phyloP scores from a whole-genome alignment of 2,797 vertebrate genomes.

The Chrysocyon brachyurus region DNA sequence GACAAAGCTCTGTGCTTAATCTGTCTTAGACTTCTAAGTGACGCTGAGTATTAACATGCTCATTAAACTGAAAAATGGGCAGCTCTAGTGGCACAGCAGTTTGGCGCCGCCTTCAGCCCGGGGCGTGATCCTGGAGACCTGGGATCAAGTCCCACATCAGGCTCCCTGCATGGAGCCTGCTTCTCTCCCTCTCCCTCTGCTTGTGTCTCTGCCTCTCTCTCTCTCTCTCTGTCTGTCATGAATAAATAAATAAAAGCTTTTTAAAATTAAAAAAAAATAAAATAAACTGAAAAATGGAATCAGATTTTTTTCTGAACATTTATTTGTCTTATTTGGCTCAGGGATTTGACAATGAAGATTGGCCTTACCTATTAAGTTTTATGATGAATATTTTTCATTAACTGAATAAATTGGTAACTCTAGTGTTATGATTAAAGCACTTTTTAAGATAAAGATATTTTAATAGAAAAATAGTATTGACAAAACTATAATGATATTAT shows the following conservation, averaged over 20 bases:
- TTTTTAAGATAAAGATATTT: conserved; percentile 35
- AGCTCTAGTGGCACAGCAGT: too few relatives aligned
- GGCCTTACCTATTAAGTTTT: conserved; percentile 55
- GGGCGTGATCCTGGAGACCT: too few relatives aligned
- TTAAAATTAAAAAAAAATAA: too few relatives aligned
- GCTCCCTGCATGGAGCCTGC: too few relatives aligned
- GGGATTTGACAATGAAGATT: conserved; percentile 43
- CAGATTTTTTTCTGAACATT: conserved; percentile 26
- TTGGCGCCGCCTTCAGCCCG: too few relatives aligned
- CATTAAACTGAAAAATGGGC: conserved; percentile 52
- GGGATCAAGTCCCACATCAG: too few relatives aligned
- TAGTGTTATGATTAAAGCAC: conserved; percentile 28
- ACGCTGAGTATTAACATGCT: not conserved
- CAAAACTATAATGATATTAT: conserved; percentile 1
- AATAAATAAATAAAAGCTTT: too few relatives aligned
- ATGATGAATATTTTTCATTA: conserved; percentile 32
- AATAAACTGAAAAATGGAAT: conserved; percentile 53
- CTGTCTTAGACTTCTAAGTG: conserved; percentile 11
- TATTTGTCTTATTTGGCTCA: conserved; percentile 2
- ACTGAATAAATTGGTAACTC: not conserved
- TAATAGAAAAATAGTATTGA: conserved; percentile 37
- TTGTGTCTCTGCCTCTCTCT: too few relatives aligned
- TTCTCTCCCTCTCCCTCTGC: too few relatives aligned
- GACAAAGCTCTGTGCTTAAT: not conserved
- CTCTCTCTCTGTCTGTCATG: too few relatives aligned